Evolutionary conservation across 2,113 vertebrate genomes (phyloP).

Genomic region (Stigmatopora nigra): DNA sequence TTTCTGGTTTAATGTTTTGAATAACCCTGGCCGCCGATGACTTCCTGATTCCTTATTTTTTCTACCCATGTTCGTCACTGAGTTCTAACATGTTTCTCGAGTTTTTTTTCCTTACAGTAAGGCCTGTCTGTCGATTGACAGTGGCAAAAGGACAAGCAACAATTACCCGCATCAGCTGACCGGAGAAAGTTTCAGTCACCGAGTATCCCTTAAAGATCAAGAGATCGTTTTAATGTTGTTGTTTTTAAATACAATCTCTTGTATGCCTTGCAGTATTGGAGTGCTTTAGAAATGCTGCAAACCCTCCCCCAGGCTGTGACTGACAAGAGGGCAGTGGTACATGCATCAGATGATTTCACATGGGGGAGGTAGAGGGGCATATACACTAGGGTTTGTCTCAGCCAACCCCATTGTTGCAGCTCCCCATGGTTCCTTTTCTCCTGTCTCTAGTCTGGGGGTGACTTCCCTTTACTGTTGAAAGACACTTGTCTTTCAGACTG

Average conservation of each 20-base stretch:
- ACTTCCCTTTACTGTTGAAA: constrained; percentile 1
- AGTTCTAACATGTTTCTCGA: too few relatives aligned
- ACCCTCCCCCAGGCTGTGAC: constrained; percentile 66
- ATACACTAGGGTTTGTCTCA: constrained; percentile 61
- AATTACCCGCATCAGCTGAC: constrained; percentile 16
- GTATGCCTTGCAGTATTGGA: constrained; percentile 15
- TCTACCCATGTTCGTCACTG: too few relatives aligned
- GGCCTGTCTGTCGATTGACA: constrained; percentile 13
- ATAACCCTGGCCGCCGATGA: too few relatives aligned
- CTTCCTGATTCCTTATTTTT: too few relatives aligned
- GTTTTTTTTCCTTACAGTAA: neutral
- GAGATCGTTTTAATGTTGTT: constrained; percentile 26
- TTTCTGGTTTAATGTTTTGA: too few relatives aligned
- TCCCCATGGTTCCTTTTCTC: constrained; percentile 64
- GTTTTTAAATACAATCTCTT: constrained; percentile 25
- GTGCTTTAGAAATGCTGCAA: constrained; percentile 28
- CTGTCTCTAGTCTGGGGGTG: constrained; percentile 66
- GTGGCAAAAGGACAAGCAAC: constrained; percentile 9
- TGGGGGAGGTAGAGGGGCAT: constrained; percentile 49
- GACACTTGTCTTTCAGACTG: neutral
- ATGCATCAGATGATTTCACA: constrained; percentile 72
- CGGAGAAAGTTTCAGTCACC: constrained; percentile 19
- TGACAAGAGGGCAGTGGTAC: constrained; percentile 68
- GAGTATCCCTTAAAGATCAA: constrained; percentile 32
- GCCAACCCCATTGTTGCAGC: constrained; percentile 65